phyloP scores from a whole-genome alignment of 2,888 invertebrate species.

The Crioceris asparagi region DNA sequence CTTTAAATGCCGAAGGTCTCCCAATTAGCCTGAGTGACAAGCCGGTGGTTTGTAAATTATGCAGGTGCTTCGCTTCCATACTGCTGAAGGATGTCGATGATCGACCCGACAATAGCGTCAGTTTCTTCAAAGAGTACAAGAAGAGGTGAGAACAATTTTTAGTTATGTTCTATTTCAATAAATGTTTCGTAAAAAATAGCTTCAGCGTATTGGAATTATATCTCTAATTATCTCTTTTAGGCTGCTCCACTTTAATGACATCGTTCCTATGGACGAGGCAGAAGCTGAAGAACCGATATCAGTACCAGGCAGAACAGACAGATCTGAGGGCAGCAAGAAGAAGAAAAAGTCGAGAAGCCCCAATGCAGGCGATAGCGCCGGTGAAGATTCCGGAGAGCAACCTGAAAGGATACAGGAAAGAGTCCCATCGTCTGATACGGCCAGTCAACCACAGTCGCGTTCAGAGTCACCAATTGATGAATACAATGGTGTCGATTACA shows the following conservation, averaged over 20 bases:
- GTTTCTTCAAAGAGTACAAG: conserved; percentile 50
- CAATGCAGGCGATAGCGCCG: conserved; percentile 8
- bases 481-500: conserved; percentile 32
- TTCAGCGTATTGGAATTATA: too few species aligned
- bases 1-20: conserved; percentile 50
- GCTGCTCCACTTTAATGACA: conserved; percentile 63
- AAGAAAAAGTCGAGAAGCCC: conserved; percentile 36
- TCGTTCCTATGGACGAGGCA: conserved; percentile 51
- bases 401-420: conserved; percentile 26
- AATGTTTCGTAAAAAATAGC: too few species aligned
- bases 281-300: conserved; percentile 41
- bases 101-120: conserved; percentile 37
- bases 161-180: conserved; percentile 5
- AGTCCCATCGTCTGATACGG: conserved; percentile 29
- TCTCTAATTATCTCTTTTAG: too few species aligned
- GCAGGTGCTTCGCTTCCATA: conserved; percentile 66
- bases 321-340: conserved; percentile 22
- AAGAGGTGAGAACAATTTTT: conserved; percentile 45
- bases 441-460: conserved; percentile 27
- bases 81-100: conserved; percentile 52
- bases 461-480: conserved; percentile 34
- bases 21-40: conserved; percentile 58
- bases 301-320: conserved; percentile 30
- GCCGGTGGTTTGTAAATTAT: conserved; percentile 71
- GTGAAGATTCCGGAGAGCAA: conserved; percentile 29